Evolutionary conservation across 2,113 vertebrate genomes (phyloP).

Genomic region (Spea multiplicata): DNA sequence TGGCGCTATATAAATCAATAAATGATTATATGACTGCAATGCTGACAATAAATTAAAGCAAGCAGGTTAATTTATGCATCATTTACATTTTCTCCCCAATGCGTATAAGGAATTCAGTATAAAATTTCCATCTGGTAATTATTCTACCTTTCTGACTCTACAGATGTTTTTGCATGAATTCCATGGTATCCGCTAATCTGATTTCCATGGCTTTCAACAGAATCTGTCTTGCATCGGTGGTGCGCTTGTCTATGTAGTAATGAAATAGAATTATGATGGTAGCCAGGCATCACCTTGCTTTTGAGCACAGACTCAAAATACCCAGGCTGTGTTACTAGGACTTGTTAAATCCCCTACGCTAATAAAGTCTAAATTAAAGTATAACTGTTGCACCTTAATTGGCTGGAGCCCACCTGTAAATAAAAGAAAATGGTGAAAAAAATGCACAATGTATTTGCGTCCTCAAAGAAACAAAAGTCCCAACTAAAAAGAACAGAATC

Average conservation of each 20-base stretch:
- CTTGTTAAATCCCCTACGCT: too few species aligned
- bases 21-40: too few species aligned
- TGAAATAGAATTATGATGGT: too few species aligned
- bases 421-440: slow-evolving; percentile 69
- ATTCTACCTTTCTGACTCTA: background rate
- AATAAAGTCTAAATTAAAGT: background rate
- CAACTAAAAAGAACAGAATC: slow-evolving; percentile 76
- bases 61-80: background rate
- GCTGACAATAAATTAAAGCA: background rate
- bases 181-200: background rate
- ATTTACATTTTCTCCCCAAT: background rate
- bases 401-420: slow-evolving; percentile 73
- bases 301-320: too few species aligned
- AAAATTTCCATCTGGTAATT: background rate
- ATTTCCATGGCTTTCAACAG: too few species aligned
- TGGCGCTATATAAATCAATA: too few species aligned
- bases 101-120: background rate
- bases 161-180: background rate
- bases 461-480: slow-evolving; percentile 75
- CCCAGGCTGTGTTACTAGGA: too few species aligned
- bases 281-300: too few species aligned
- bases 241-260: too few species aligned
- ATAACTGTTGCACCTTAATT: slow-evolving; percentile 77
- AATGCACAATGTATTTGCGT: slow-evolving; percentile 58
- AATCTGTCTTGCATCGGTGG: too few species aligned